Percentiles rank a stretch among this genome's conserved stretches.
Conservation (phyloP, 2,888 invertebrate genomes). For the Pseudoips prasinana region DNA sequence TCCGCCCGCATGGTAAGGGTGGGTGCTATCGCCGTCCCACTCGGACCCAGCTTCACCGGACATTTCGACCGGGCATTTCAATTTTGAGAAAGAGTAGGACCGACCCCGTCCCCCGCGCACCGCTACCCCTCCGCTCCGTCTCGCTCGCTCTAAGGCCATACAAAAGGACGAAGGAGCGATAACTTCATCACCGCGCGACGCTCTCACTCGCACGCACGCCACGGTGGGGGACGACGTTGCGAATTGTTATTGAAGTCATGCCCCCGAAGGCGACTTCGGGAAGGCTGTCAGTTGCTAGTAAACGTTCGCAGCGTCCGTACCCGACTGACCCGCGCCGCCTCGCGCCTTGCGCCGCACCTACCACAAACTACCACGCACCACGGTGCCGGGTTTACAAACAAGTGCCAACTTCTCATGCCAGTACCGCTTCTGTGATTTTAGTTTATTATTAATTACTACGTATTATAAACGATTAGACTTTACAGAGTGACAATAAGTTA, state of each 20-base stretch:
- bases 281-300: slow-evolving; percentile 81
- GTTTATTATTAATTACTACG: slow-evolving; percentile 35
- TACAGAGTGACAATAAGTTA: slow-evolving; percentile 46
- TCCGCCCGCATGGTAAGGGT: slow-evolving; percentile 80
- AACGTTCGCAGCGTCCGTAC: slow-evolving; percentile 78
- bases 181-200: slow-evolving; percentile 77
- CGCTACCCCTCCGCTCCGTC: slow-evolving; percentile 56
- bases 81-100: slow-evolving; percentile 83
- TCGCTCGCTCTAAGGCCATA: slow-evolving; percentile 77
- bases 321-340: slow-evolving; percentile 63
- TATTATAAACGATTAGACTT: slow-evolving; percentile 39
- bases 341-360: slow-evolving; percentile 54
- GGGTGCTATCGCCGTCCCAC: slow-evolving; percentile 79
- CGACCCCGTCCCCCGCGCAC: slow-evolving; percentile 62
- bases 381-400: slow-evolving; percentile 57
- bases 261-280: slow-evolving; percentile 82
- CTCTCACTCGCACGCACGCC: slow-evolving; percentile 76
- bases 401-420: slow-evolving; percentile 59
- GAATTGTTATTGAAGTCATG: slow-evolving; percentile 83
- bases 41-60: slow-evolving; percentile 82
- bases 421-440: slow-evolving; percentile 59
- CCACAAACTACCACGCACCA: slow-evolving; percentile 56
- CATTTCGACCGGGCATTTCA: slow-evolving; percentile 83
- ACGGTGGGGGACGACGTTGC: slow-evolving; percentile 82
- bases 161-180: slow-evolving; percentile 83